Evolutionary conservation across 2,888 invertebrate species (phyloP), one percentile per base, ranked within the genome.

Genomic region (Steinernema carpocapsae): DNA sequence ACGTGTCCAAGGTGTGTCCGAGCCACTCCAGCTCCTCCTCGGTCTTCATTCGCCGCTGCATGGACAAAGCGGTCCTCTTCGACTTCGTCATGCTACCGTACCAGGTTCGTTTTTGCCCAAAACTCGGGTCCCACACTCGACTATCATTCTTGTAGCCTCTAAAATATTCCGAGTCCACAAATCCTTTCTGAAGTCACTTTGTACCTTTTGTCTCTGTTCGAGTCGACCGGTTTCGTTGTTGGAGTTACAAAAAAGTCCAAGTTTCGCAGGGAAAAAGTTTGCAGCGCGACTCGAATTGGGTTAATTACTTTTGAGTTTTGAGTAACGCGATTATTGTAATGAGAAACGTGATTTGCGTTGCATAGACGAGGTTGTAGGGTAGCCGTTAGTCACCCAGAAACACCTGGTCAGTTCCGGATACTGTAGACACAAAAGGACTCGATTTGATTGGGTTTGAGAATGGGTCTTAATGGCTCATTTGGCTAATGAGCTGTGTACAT

Each of bases 291-390:
- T n/a, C 4, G 37, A 64, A 64, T 29, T 29, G 29, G 32, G 32
- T 2, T 29, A 64, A 64, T 64, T 29, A 32, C 64, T 32, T 24
- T 24, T 64, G 32, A 64, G 48, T 48, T 48, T 7, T 19, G 37
- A 37, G 37, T 64, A 64, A 64, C 14, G 32, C 64, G 64, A 64
- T 64, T 64, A 64, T 32, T 29, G 64, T 64, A 64, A 64, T 64
- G 64, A 29, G 64, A 32, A 37, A 64, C 14, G 64, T 64, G 37
- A 64, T 64, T 64, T 64, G 29, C 64, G 17, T 56, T 56, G 56
- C 56, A 56, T 48, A 48, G 19, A 48, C 48, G 4, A 19, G n/a
- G 48, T 37, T 37, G n/a, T 48, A 48, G 37, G 14, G 17, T 14
- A 48, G 48, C 3, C 48, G 48, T 48, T 3, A 48, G 48, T 48